These are phyloP conservation scores for Dynastes hyllus DNA, from an alignment of 2,888 invertebrate genomes.

Conservation along the genomic window DNA sequence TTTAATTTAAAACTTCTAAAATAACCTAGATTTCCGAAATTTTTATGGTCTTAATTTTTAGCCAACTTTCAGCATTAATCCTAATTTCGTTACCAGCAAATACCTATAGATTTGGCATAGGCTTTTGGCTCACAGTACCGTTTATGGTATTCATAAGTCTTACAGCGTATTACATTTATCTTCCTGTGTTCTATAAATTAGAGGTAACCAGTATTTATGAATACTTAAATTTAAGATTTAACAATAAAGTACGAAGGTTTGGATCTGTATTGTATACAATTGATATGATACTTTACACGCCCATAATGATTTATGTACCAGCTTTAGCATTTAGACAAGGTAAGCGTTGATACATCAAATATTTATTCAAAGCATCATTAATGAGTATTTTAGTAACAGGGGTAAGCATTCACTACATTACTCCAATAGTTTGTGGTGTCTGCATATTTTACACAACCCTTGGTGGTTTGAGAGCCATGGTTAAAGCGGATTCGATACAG, in stretches of 20 bases:
- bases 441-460: slow-evolving; percentile 85
- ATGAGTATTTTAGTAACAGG: slow-evolving; percentile 77
- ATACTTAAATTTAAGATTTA: slow-evolving; percentile 79
- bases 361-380: too few species aligned
- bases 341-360: slow-evolving; percentile 64
- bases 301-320: slow-evolving; percentile 82
- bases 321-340: slow-evolving; percentile 81
- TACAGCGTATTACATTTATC: slow-evolving; percentile 61
- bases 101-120: slow-evolving; percentile 81
- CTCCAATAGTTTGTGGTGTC: slow-evolving; percentile 78
- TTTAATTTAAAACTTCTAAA: background rate
- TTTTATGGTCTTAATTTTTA: slow-evolving; percentile 65
- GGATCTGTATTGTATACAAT: slow-evolving; percentile 77
- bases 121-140: slow-evolving; percentile 73
- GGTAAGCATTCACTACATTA: slow-evolving; percentile 77
- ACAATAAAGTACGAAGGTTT: slow-evolving; percentile 75
- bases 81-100: slow-evolving; percentile 84
- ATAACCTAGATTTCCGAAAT: background rate
- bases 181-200: slow-evolving; percentile 74
- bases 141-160: slow-evolving; percentile 66
- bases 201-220: slow-evolving; percentile 82
- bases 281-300: slow-evolving; percentile 75
- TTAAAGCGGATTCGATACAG: slow-evolving; percentile 77
- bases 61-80: slow-evolving; percentile 83
- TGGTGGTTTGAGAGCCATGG: slow-evolving; percentile 79